Conservation (phyloP, 2,113 vertebrate genomes). For the Sialia sialis region DNA sequence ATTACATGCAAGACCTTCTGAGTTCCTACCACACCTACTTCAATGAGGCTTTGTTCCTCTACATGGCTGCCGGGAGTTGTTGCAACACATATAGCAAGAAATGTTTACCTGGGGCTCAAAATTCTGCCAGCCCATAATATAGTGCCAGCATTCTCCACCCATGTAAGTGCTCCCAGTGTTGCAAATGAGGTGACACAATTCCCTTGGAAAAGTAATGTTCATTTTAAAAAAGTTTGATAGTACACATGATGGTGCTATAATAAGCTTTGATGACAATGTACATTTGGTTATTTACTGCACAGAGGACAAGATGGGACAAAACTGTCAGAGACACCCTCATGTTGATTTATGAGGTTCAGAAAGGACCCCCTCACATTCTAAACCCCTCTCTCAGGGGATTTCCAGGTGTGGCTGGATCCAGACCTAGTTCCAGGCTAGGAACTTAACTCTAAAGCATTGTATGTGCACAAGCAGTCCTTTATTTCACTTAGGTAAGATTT, state of each 20-base stretch:
- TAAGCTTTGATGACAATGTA: neutral
- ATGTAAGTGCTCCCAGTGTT: neutral
- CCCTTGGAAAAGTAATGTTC: neutral
- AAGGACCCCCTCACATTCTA: neutral
- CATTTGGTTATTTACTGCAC: neutral
- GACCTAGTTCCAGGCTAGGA: neutral
- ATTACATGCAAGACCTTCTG: neutral
- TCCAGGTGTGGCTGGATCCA: neutral
- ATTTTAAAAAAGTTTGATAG: neutral
- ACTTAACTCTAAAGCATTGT: neutral
- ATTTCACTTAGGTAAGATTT: neutral
- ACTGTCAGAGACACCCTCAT: neutral
- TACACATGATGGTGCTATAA: neutral
- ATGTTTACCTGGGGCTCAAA: neutral
- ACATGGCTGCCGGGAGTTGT: neutral
- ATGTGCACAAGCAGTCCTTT: neutral
- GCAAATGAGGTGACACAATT: neutral
- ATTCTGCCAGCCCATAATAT: neutral
- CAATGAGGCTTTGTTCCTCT: neutral
- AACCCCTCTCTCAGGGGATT: neutral
- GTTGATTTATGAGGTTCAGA: neutral
- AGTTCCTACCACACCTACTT: neutral
- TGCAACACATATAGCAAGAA: neutral
- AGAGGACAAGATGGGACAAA: neutral
- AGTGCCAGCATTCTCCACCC: neutral